phyloP scores from a whole-genome alignment of 2,113 vertebrate species.

The Varanus komodoensis region DNA sequence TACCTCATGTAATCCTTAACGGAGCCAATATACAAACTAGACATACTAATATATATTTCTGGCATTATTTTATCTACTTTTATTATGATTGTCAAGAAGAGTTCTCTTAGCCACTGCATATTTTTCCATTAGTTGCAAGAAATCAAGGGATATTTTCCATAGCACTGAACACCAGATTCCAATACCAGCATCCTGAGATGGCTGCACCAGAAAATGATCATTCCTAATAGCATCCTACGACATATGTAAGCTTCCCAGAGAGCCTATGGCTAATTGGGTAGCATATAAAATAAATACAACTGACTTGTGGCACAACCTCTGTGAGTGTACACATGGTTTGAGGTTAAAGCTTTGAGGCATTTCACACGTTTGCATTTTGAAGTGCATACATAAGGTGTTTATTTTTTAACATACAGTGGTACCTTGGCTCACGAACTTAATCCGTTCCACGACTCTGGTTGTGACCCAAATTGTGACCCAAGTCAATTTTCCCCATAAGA shows the following conservation, averaged over 20 bases:
- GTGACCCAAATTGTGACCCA: no score
- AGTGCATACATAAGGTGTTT: background rate
- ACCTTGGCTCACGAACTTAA: no score
- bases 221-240: no score
- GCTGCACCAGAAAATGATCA: no score
- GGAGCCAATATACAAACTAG: conserved; percentile 46
- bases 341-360: background rate
- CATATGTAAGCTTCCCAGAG: no score
- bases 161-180: background rate
- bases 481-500: no score
- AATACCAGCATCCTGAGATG: no score
- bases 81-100: conserved; percentile 40
- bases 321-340: background rate
- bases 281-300: no score
- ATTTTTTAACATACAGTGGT: no score
- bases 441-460: no score
- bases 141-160: background rate
- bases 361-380: background rate
- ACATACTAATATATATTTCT: conserved; percentile 46
- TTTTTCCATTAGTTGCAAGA: background rate
- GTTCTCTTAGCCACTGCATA: no score
- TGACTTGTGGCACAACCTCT: background rate
- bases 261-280: no score
- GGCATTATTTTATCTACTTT: conserved; percentile 52
- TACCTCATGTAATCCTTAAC: conserved; percentile 17